Evolutionary conservation across 1,140 invertebrate species (phyloP).

Genomic region (Delia radicum): DNA sequence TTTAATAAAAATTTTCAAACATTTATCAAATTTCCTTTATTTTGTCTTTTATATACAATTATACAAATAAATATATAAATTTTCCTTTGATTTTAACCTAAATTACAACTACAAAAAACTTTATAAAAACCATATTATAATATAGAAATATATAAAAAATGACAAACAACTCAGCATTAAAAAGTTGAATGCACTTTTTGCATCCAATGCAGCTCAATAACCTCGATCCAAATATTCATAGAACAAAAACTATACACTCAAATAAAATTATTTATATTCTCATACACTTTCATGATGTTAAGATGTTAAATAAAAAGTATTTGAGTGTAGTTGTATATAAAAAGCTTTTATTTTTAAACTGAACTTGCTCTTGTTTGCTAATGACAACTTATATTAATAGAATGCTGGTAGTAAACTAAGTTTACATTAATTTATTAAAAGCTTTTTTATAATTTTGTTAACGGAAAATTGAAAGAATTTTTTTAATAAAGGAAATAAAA

Average conservation of each 20-base stretch:
- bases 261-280: conserved; percentile 15
- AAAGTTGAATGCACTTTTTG: conserved; percentile 51
- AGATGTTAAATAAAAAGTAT: not conserved
- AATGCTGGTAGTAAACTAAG: too few species aligned
- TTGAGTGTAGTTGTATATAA: too few species aligned
- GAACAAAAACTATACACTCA: conserved; percentile 30
- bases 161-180: not conserved
- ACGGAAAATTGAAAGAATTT: too few species aligned
- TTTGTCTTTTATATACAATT: too few species aligned
- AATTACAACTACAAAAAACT: conserved; percentile 4
- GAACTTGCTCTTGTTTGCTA: too few species aligned
- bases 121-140: not conserved
- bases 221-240: conserved; percentile 54
- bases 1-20: too few species aligned
- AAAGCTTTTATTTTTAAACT: too few species aligned
- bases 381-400: too few species aligned
- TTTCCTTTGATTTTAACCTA: not conserved
- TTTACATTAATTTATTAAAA: too few species aligned
- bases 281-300: conserved; percentile 32
- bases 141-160: not conserved
- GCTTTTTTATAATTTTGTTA: too few species aligned
- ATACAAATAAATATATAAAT: not conserved
- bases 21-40: too few species aligned
- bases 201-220: conserved; percentile 47
- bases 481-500: too few species aligned